Percentiles rank a stretch among this genome's conserved stretches.
Evolutionary conservation across 2,888 invertebrate species (phyloP).

Genomic region (Stegana nigrithorax): DNA sequence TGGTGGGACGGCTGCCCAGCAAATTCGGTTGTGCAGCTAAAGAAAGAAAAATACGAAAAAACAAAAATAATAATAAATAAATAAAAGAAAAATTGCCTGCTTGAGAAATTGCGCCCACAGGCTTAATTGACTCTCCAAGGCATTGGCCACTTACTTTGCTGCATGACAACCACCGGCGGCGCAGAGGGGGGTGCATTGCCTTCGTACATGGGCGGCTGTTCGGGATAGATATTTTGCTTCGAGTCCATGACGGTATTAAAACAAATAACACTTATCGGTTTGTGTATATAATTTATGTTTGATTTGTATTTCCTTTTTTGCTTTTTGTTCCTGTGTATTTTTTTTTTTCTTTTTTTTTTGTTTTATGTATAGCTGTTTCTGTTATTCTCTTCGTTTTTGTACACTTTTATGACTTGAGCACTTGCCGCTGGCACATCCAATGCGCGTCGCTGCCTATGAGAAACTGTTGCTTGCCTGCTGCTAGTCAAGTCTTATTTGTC

Average conservation of each 20-base stretch:
- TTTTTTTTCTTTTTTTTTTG: not conserved
- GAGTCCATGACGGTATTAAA: not conserved
- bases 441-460: not conserved
- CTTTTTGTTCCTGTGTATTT: too few relatives aligned
- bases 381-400: not conserved
- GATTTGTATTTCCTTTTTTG: too few relatives aligned
- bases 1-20: constrained; percentile 37
- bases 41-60: not conserved
- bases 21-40: constrained; percentile 14
- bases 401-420: not conserved
- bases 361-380: not conserved
- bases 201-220: constrained; percentile 4
- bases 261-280: not conserved
- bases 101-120: not conserved
- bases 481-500: too few relatives aligned
- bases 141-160: constrained; percentile 1
- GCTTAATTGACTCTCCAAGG: not conserved
- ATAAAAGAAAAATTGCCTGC: not conserved
- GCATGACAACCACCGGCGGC: not conserved
- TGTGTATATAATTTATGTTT: not conserved
- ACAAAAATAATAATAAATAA: not conserved
- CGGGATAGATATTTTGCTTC: constrained; percentile 8
- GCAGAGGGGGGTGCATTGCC: not conserved
- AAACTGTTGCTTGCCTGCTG: constrained; percentile 3
- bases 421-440: not conserved